A percentile compares a stretch with the other conserved stretches of the same genome.
These are phyloP conservation scores for Aegithalos caudatus DNA, from an alignment of 2,113 vertebrate genomes.

Conservation along the genomic window DNA sequence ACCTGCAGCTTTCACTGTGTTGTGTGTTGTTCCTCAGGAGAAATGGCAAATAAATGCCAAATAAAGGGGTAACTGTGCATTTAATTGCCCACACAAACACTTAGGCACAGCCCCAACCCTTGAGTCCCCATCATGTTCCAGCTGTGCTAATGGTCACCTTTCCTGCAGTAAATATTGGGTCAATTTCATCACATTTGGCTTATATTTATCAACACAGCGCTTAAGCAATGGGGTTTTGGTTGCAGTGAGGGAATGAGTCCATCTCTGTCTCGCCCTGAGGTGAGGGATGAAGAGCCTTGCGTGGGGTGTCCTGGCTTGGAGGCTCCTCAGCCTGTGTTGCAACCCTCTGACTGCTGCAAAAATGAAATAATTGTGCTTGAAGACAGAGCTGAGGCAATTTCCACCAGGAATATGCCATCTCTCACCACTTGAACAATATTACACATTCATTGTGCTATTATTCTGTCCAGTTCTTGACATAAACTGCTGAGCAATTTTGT, in stretches of 20 bases:
- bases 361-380: neutral
- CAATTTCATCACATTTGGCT: conserved; percentile 25
- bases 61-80: rapidly evolving
- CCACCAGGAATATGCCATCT: neutral
- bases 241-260: neutral
- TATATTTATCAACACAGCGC: neutral
- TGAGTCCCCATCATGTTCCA: neutral
- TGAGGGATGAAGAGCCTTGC: neutral
- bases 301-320: neutral
- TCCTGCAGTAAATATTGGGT: neutral
- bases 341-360: neutral
- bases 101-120: neutral
- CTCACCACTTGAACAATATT: neutral
- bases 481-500: neutral
- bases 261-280: neutral
- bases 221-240: neutral
- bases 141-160: neutral
- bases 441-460: rapidly evolving
- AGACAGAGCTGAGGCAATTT: neutral
- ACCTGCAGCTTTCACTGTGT: neutral
- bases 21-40: neutral
- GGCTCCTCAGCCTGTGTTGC: neutral
- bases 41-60: neutral
- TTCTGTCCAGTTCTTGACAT: neutral
- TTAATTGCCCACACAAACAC: neutral